Conservation (phyloP, 2,113 vertebrate species). For the Morone chrysops region DNA sequence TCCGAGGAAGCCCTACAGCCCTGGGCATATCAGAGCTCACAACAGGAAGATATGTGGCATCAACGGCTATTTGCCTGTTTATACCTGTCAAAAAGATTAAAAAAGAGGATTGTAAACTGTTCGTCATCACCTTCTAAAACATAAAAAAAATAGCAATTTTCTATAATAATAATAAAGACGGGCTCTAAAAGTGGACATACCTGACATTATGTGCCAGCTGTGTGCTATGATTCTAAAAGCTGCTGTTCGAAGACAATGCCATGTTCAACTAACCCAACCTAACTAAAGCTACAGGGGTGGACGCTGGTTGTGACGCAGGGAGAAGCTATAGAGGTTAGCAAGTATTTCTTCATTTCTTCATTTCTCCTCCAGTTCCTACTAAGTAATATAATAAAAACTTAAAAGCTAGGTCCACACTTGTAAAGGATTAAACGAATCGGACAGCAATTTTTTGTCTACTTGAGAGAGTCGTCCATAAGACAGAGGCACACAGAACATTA, state of each 20-base stretch:
- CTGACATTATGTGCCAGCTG: neutral
- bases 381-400: neutral
- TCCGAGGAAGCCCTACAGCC: conserved; percentile 71
- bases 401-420: neutral
- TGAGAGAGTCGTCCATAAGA: neutral
- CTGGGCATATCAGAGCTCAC: conserved; percentile 79
- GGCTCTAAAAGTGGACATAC: neutral
- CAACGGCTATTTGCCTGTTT: conserved; percentile 88
- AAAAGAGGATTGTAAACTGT: neutral
- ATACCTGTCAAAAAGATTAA: conserved; percentile 83
- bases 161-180: neutral
- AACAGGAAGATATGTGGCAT: conserved; percentile 87
- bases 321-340: no score
- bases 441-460: neutral
- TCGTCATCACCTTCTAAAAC: neutral
- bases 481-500: neutral
- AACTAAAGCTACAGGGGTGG: no score
- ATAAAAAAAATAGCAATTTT: neutral
- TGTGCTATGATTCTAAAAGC: neutral
- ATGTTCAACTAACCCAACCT: no score
- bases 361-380: no score
- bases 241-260: neutral
- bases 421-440: conserved; percentile 8
- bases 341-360: no score
- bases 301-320: no score